Conservation (phyloP, 2,113 vertebrate genomes). For the Okapia johnstoni region DNA sequence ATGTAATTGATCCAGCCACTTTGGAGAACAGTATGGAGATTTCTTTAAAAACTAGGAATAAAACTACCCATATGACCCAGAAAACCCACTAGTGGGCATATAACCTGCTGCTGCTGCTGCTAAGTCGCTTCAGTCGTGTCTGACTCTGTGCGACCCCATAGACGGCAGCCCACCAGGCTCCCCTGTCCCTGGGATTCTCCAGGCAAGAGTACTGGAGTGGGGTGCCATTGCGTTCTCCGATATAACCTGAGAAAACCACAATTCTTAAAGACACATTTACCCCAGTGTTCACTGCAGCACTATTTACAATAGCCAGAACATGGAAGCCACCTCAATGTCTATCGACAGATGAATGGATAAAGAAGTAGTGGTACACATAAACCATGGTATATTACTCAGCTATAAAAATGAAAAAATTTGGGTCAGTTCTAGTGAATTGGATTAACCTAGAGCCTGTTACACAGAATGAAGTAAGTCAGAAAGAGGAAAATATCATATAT, state of each 20-base stretch:
- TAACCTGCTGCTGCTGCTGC: background rate
- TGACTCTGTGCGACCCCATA: too few species aligned
- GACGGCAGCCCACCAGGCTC: too few species aligned
- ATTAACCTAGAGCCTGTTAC: background rate
- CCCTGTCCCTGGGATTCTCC: too few species aligned
- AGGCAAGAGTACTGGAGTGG: too few species aligned
- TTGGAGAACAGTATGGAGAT: background rate
- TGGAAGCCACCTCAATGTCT: background rate
- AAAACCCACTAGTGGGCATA: background rate
- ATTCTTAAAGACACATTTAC: background rate
- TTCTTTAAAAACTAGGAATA: background rate
- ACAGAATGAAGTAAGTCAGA: background rate
- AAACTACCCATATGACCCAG: background rate
- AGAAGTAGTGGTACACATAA: background rate
- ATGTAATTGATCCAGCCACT: background rate
- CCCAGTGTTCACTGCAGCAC: background rate
- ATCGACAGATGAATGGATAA: background rate
- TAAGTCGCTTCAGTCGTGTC: too few species aligned
- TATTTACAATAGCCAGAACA: background rate
- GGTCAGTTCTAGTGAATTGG: background rate
- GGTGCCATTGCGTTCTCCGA: background rate
- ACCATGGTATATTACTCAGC: background rate
- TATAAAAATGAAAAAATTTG: background rate
- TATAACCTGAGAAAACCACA: background rate
- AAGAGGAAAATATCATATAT: background rate